phyloP scores from a whole-genome alignment of 2,113 vertebrate species.

The Esox niger region DNA sequence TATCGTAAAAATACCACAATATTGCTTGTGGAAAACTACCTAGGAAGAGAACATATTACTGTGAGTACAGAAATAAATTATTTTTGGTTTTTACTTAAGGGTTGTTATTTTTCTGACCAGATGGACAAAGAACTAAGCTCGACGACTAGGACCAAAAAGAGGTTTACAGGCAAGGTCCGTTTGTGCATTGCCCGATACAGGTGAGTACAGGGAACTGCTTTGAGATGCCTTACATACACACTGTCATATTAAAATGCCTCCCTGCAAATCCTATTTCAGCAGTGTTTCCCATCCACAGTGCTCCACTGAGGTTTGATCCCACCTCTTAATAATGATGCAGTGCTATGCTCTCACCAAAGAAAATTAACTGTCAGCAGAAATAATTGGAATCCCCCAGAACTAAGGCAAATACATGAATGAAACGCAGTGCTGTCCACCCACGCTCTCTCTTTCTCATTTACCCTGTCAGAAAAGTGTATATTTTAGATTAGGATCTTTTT shows the following conservation, averaged over 20 bases:
- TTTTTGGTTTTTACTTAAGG: background rate
- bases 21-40: no score
- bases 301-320: slow-evolving; percentile 19
- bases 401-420: slow-evolving; percentile 41
- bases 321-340: slow-evolving; percentile 52
- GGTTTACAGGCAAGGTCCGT: slow-evolving; percentile 91
- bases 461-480: background rate
- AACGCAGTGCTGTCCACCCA: slow-evolving; percentile 33
- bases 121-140: slow-evolving; percentile 91
- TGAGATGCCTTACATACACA: background rate
- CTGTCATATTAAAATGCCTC: background rate
- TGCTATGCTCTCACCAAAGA: slow-evolving; percentile 46
- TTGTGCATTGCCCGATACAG: slow-evolving; percentile 96
- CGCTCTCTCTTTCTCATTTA: background rate
- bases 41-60: background rate
- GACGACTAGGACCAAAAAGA: slow-evolving; percentile 82
- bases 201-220: slow-evolving; percentile 62
- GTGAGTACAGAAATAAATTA: background rate
- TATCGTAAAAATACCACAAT: no score
- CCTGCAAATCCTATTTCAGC: background rate
- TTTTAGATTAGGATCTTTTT: slow-evolving; percentile 18
- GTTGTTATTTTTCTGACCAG: slow-evolving; percentile 57
- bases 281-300: slow-evolving; percentile 2
- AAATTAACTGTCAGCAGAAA: slow-evolving; percentile 58
- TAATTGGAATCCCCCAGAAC: slow-evolving; percentile 53